Evolutionary conservation across 2,888 invertebrate genomes (phyloP).

Genomic region (Xestoiulus laeticollis): DNA sequence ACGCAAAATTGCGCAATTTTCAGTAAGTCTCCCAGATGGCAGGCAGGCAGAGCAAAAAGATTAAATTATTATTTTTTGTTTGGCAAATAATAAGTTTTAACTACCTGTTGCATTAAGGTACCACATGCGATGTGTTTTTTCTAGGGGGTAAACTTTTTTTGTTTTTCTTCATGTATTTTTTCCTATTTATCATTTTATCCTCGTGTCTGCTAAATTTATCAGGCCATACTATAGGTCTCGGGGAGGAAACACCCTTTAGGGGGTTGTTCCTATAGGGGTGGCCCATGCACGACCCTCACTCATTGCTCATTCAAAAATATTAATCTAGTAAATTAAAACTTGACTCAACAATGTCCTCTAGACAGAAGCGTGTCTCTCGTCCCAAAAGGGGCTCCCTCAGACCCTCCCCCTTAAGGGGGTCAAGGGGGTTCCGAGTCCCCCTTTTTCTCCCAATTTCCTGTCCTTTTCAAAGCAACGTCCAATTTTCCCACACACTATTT

Average conservation of each 20-base stretch:
- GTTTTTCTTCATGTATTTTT: not conserved
- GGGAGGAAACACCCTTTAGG: not conserved
- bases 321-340: constrained; percentile 19
- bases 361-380: not conserved
- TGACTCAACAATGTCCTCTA: constrained; percentile 26
- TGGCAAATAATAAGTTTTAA: constrained; percentile 26
- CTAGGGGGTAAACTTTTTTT: not conserved
- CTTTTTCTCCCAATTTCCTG: not conserved
- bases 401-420: not conserved
- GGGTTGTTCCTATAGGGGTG: not conserved
- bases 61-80: not conserved
- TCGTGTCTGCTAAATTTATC: constrained; percentile 16
- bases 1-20: constrained; percentile 2
- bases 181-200: not conserved
- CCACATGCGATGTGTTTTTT: constrained; percentile 5
- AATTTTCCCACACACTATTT: not conserved
- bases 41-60: not conserved
- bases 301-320: not conserved
- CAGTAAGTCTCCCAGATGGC: not conserved
- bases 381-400: not conserved
- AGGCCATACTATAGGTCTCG: not conserved
- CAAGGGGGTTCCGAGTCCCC: not conserved
- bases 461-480: not conserved
- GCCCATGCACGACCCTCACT: not conserved
- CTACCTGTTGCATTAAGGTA: not conserved